phyloP scores from a whole-genome alignment of 2,888 invertebrate species.

The Limnephilus lunatus region DNA sequence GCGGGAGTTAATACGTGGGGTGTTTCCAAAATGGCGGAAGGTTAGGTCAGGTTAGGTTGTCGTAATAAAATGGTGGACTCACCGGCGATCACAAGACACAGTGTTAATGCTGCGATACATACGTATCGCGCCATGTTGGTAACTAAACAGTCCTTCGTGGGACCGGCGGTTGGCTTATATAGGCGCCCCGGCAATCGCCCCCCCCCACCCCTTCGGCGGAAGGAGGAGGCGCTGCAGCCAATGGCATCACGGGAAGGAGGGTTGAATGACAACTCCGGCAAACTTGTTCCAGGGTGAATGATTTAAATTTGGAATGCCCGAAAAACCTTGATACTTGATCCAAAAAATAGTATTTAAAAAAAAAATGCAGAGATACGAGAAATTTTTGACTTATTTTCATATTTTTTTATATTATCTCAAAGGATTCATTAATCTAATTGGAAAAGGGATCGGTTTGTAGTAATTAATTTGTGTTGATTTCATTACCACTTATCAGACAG shows the following conservation, averaged over 20 bases:
- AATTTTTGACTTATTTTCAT: background rate
- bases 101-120: conserved; percentile 78
- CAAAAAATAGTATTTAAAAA: background rate
- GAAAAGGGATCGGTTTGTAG: background rate
- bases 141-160: conserved; percentile 79
- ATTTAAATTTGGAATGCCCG: background rate
- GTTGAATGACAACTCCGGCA: conserved; percentile 34
- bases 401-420: background rate
- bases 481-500: background rate
- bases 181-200: conserved; percentile 77
- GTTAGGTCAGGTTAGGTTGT: conserved; percentile 37
- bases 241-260: conserved; percentile 52
- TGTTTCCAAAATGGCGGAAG: conserved; percentile 58
- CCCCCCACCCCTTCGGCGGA: conserved; percentile 69
- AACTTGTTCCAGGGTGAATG: conserved; percentile 25
- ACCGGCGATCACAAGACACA: conserved; percentile 78
- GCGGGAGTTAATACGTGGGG: conserved; percentile 40
- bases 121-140: conserved; percentile 79
- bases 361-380: background rate
- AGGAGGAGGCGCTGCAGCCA: conserved; percentile 28
- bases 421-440: background rate
- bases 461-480: background rate
- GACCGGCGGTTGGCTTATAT: conserved; percentile 77
- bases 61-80: conserved; percentile 69
- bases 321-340: too few species aligned